Evolutionary conservation across 2,113 vertebrate species (phyloP).

Genomic region (Lontra canadensis): DNA sequence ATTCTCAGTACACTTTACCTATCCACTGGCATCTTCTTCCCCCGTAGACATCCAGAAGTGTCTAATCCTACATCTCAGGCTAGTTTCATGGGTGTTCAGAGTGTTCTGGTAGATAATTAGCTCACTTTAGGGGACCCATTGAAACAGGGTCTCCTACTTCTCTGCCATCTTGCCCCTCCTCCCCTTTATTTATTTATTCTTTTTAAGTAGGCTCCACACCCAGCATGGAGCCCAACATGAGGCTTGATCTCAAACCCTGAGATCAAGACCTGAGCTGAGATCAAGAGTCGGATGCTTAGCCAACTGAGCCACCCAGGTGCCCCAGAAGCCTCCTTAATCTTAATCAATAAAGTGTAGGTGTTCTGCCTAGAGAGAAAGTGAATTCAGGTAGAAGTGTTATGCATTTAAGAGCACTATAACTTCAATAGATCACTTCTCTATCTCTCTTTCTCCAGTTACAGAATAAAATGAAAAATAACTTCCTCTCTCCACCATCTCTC

Average conservation of each 20-base stretch:
- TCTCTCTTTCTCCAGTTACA: conserved; percentile 12
- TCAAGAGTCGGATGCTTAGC: neutral
- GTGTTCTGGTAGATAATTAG: no score
- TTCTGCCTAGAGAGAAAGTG: conserved; percentile 14
- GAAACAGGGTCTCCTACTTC: no score
- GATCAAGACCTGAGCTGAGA: neutral
- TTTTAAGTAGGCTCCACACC: neutral
- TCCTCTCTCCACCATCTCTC: neutral
- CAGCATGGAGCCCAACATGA: neutral
- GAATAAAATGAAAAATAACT: conserved; percentile 49
- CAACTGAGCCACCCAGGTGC: neutral
- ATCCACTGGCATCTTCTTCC: no score
- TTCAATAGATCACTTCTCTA: neutral
- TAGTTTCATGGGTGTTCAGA: no score
- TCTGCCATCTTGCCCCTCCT: no score
- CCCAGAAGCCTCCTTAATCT: neutral
- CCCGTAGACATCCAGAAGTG: no score
- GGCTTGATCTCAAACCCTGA: neutral
- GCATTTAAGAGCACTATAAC: neutral
- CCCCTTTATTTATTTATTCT: no score
- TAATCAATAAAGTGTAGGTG: neutral
- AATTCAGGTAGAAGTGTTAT: neutral
- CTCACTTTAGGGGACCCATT: no score
- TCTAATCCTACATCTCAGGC: no score
- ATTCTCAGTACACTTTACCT: no score